Base-by-base conservation (phyloP, 2,888 invertebrate genomes). In the Catotricha subobsoleta region DNA sequence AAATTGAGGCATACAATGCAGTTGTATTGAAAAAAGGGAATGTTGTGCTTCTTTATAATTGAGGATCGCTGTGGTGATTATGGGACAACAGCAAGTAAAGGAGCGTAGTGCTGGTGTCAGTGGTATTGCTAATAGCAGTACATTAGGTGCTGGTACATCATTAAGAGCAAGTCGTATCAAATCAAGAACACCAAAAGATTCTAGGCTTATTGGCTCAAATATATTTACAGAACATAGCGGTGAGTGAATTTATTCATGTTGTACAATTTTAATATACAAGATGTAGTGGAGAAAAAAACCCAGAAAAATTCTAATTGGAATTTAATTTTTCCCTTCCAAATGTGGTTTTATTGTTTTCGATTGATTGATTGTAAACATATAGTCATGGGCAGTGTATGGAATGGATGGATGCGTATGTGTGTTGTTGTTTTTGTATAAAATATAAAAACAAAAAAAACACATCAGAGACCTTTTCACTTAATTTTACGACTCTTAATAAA, bases 221-320 rank as follows among this genome's bases (percentile, higher is more conserved):
- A 86, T 90, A 63, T 91, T 90, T 67, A 88, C 88, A 30, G 90
- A 90, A 68, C 90, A 90, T 64, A 88, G 81, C 66, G 90, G 90
- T 90, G 68, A 76, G 80, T 71, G 29, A 31, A 8, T 19, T 12
- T 20, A 12, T 12, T 7, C 12, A 19, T 34, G n/a, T n/a, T n/a
- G n/a, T n/a, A n/a, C n/a, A n/a, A n/a, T n/a, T n/a, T n/a, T 28
- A 12, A 3, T 28, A n/a, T n/a, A n/a, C n/a, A n/a, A n/a, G n/a
- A n/a, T n/a, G n/a, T n/a, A n/a, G n/a, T n/a, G n/a, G n/a, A n/a
- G n/a, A n/a, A n/a, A n/a, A n/a, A n/a, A n/a, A n/a, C n/a, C n/a
- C n/a, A n/a, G n/a, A n/a, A n/a, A n/a, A n/a, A n/a, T n/a, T n/a
- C n/a, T n/a, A n/a, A n/a, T n/a, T n/a, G n/a, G n/a, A n/a, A n/a